A percentile compares a stretch with the other conserved stretches of the same genome.
phyloP scores from a whole-genome alignment of 2,113 vertebrate genomes.

The Neolamprologus modestus region DNA sequence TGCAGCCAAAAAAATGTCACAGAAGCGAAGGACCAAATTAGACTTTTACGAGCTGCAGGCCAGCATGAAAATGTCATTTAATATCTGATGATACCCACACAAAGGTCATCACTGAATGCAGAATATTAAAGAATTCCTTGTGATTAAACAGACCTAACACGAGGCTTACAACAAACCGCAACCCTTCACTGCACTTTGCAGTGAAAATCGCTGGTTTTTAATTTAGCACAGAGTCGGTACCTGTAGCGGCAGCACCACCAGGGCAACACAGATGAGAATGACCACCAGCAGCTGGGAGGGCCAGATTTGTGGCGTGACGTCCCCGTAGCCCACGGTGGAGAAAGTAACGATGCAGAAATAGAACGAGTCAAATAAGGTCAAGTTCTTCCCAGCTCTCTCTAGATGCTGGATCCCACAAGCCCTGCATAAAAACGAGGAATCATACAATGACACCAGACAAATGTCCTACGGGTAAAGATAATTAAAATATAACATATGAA shows the following conservation, averaged over 20 bases:
- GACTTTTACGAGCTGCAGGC: not conserved
- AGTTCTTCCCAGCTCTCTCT: constrained; percentile 87
- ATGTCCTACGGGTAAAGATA: not conserved
- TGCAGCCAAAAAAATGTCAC: not conserved
- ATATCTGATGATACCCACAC: not conserved
- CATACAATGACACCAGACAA: not conserved
- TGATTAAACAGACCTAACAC: not conserved
- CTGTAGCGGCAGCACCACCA: constrained; percentile 95
- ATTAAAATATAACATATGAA: not conserved
- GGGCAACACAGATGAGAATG: constrained; percentile 94
- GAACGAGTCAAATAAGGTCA: constrained; percentile 89
- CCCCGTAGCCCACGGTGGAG: constrained; percentile 95
- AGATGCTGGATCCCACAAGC: constrained; percentile 95
- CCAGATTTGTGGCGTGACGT: constrained; percentile 96
- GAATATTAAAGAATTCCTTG: not conserved
- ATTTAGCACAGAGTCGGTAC: constrained; percentile 36
- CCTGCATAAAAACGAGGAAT: constrained; percentile 37
- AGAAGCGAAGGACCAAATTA: not conserved
- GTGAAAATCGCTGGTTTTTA: not conserved
- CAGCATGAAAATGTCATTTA: not conserved
- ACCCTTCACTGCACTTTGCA: not conserved
- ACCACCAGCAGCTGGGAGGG: constrained; percentile 95
- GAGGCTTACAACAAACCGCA: not conserved
- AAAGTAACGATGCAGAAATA: constrained; percentile 99
- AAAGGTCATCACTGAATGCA: not conserved